Base-by-base conservation (phyloP, 2,888 invertebrate genomes). In the Sphaeridia pumilis region DNA sequence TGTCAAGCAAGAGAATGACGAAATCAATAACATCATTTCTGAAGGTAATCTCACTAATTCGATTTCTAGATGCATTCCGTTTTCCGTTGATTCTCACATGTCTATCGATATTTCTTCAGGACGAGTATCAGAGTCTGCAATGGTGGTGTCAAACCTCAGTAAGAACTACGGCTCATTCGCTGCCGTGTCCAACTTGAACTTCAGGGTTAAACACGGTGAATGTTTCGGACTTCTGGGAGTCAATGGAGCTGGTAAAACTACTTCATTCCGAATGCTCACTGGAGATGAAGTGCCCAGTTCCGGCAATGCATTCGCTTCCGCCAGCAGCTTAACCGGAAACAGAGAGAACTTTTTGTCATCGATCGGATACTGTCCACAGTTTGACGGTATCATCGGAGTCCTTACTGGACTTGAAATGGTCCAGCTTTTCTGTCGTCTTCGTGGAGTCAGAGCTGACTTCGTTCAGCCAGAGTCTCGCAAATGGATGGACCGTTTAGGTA, bases 391-490 rank as follows among this genome's bases (percentile, higher is more conserved):
- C 36, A 83, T 89, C 66, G 78, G 76, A 50, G 82, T 82, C 65
- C 75, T 87, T 67, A 84, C 87, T 10, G 83, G 86, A 0, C 72
- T 75, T 52, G 81, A 89, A 68, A 83, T 84, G 67, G 71, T 93
- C 46, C 72, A 70, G 44, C 73, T 85, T 56, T 81, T 87, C 71
- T 84, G 84, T 2, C 72, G 79, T n/a, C 71, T 92, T 45, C 76
- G 87, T 4, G 89, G 88, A 0, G 76, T 86, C 21, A 68, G 27
- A 22, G 31, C 3, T 1, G 27, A 22, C n/a, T n/a, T 25, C 4
- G 54, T 60, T 3, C 38, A 48, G 12, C n/a, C 24, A n/a, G 60
- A 63, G 46, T 52, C 61, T 12, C 45, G 52, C 1, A 59, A 60
- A 51, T 63, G 59, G 60, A 44, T 62, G 10, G 47, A 27, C 3